Evolutionary conservation across 2,888 invertebrate species (phyloP).

Genomic region (Heteromurus nitidus): DNA sequence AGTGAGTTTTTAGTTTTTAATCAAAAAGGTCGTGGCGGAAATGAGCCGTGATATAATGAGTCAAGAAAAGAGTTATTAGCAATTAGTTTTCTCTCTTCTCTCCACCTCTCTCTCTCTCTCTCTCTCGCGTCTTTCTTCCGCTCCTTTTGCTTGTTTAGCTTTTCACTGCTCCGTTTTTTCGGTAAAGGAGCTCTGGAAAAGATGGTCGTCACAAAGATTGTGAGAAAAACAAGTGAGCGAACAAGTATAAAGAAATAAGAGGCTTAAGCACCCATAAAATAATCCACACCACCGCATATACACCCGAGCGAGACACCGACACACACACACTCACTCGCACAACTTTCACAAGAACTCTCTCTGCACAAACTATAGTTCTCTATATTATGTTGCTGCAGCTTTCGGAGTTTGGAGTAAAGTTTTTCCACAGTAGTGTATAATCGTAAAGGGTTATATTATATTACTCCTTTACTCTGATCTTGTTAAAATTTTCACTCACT

Average conservation of each 20-base stretch:
- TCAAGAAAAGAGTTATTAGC: slow-evolving; percentile 63
- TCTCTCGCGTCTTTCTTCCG: slow-evolving; percentile 22
- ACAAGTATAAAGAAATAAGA: slow-evolving; percentile 59
- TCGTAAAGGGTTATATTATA: slow-evolving; percentile 50
- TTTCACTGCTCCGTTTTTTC: too few relatives aligned
- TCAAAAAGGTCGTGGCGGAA: slow-evolving; percentile 62
- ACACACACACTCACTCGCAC: too few relatives aligned
- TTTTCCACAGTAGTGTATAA: slow-evolving; percentile 1
- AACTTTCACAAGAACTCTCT: background rate
- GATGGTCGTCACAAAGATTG: slow-evolving; percentile 11
- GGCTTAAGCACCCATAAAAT: slow-evolving; percentile 62
- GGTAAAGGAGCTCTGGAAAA: background rate
- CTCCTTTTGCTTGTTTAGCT: slow-evolving; percentile 10
- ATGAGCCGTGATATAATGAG: slow-evolving; percentile 64
- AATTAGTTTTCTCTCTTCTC: slow-evolving; percentile 57
- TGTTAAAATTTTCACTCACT: slow-evolving; percentile 51
- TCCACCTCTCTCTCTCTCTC: slow-evolving; percentile 33
- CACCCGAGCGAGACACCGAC: too few relatives aligned
- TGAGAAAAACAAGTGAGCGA: slow-evolving; percentile 20
- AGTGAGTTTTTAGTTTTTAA: slow-evolving; percentile 35
- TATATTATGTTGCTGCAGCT: background rate
- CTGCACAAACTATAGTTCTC: background rate
- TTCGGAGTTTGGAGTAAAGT: background rate
- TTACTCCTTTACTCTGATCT: slow-evolving; percentile 3
- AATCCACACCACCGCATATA: slow-evolving; percentile 54